A percentile compares a stretch with the other conserved stretches of the same genome.
Conservation (phyloP, 92 coral and sea anemone genomes). For the Paramuricea clavata region DNA sequence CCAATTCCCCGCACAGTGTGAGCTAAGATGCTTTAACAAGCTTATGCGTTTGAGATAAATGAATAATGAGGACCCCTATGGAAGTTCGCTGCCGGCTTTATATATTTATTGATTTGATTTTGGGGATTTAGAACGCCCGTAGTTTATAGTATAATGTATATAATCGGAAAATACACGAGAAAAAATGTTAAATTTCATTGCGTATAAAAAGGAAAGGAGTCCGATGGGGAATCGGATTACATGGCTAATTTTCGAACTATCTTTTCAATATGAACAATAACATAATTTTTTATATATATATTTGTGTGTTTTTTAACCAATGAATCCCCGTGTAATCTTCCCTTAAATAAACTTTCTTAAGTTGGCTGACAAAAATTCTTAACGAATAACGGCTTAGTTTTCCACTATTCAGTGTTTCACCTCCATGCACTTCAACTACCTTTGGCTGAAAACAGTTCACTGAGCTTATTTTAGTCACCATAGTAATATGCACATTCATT, state of each 20-base stretch:
- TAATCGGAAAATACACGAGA: not conserved
- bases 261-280: not conserved
- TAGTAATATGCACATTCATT: no score
- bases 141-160: not conserved
- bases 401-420: no score
- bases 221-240: not conserved
- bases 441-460: no score
- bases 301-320: no score
- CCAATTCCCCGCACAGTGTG: not conserved
- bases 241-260: not conserved
- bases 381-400: no score
- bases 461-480: no score
- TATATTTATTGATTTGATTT: not conserved
- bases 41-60: conserved; percentile 28
- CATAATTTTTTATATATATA: no score
- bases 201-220: not conserved
- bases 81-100: not conserved
- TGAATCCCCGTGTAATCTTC: no score
- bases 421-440: no score
- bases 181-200: not conserved
- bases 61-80: not conserved
- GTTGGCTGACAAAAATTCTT: no score
- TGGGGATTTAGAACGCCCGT: not conserved
- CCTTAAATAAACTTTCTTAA: no score
- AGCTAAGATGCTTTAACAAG: conserved; percentile 20